Evolutionary conservation across 2,888 invertebrate species (phyloP).

Genomic region (Leucophenga montana): DNA sequence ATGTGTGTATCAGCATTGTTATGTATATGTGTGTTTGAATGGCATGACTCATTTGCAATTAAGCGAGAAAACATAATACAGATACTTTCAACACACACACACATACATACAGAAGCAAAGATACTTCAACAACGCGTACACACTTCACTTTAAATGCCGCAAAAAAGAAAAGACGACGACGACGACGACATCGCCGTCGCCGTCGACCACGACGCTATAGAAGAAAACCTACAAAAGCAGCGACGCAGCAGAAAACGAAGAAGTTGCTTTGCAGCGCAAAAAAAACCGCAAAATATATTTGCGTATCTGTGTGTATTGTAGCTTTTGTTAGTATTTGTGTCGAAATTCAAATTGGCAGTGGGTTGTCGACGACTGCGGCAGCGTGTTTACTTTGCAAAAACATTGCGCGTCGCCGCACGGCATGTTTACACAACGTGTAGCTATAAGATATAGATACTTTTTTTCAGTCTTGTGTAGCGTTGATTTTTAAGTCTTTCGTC

Average conservation of each 20-base stretch:
- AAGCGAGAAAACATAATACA: constrained; percentile 48
- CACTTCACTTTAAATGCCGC: constrained; percentile 55
- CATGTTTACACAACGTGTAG: constrained; percentile 64
- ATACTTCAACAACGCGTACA: not conserved
- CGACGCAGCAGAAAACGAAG: not conserved
- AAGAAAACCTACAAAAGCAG: constrained; percentile 62
- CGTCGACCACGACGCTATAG: constrained; percentile 38
- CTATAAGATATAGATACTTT: constrained; percentile 46
- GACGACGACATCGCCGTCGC: not conserved
- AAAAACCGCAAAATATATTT: not conserved
- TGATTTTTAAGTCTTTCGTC: constrained; percentile 44
- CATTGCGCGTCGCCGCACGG: constrained; percentile 43
- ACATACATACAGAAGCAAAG: constrained; percentile 20
- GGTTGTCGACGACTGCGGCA: constrained; percentile 40
- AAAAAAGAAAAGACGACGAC: constrained; percentile 47
- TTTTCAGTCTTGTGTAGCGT: constrained; percentile 32
- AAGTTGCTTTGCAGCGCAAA: not conserved
- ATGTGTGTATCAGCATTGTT: constrained; percentile 10
- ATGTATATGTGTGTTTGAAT: not conserved
- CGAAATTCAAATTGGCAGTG: constrained; percentile 54
- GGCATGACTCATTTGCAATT: constrained; percentile 56
- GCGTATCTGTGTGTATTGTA: constrained; percentile 12
- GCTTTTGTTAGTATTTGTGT: constrained; percentile 28
- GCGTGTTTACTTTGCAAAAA: constrained; percentile 22
- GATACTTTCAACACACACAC: constrained; percentile 23